A percentile compares a stretch with the other conserved stretches of the same genome.
phyloP scores from a whole-genome alignment of 2,113 vertebrate species.

The Lophius piscatorius region DNA sequence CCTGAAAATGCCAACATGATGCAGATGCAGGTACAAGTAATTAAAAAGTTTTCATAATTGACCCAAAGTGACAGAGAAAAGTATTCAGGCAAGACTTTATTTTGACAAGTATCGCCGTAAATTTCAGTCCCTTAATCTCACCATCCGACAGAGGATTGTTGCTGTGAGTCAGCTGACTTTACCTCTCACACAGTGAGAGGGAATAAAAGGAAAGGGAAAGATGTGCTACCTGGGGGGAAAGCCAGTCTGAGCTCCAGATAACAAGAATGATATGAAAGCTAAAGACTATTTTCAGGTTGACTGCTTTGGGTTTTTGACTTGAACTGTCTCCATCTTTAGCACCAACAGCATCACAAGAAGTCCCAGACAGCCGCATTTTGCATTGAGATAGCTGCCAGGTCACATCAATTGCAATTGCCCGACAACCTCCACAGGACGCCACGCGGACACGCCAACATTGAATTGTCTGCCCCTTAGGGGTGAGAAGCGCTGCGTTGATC shows the following conservation, averaged over 20 bases:
- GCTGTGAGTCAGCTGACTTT: constrained; percentile 14
- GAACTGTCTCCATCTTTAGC: not conserved
- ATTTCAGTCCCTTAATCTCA: not conserved
- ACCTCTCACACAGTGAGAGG: not conserved
- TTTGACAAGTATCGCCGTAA: too few species aligned
- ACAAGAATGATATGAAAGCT: constrained; percentile 28
- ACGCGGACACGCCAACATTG: constrained; percentile 4
- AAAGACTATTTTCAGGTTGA: constrained; percentile 42
- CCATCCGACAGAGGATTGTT: constrained; percentile 12
- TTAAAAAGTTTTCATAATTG: constrained; percentile 31
- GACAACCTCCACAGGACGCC: constrained; percentile 26
- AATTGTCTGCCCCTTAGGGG: constrained; percentile 15
- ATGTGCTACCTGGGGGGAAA: constrained; percentile 5
- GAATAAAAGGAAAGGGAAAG: constrained; percentile 5
- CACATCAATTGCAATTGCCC: constrained; percentile 28
- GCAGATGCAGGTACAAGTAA: not conserved
- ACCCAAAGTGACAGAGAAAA: constrained; percentile 10
- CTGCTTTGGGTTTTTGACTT: not conserved
- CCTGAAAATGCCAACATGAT: constrained; percentile 7
- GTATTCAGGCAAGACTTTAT: too few species aligned
- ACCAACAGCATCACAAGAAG: not conserved
- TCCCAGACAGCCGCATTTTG: constrained; percentile 12
- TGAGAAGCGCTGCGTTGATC: constrained; percentile 18
- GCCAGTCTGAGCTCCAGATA: constrained; percentile 32
- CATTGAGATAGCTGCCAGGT: constrained; percentile 15